Conservation (phyloP, 1,140 invertebrate genomes). For the Sogatella furcifera region DNA sequence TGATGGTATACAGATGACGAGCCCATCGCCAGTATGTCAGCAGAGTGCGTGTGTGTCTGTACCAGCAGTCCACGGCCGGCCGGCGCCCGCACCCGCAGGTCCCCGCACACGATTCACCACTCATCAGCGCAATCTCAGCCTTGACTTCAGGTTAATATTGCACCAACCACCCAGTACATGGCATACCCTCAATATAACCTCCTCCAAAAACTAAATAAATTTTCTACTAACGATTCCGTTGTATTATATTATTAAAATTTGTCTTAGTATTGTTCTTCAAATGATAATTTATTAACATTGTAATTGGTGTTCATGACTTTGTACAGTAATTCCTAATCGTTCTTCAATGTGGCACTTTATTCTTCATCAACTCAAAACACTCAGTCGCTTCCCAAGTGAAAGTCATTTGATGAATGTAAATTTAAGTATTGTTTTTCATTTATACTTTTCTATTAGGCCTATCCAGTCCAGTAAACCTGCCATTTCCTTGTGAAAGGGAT, state of each 20-base stretch:
- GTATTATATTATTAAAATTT: background rate
- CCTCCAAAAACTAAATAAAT: background rate
- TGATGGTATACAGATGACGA: conserved; percentile 1
- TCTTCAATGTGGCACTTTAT: no score
- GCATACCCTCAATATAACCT: background rate
- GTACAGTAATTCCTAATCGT: no score
- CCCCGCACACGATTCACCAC: conserved; percentile 48
- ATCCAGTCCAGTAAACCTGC: no score
- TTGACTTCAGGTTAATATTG: conserved; percentile 53
- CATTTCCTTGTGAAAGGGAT: no score
- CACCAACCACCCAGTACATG: background rate
- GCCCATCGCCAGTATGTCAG: conserved; percentile 14
- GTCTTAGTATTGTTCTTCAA: no score
- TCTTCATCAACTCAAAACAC: no score
- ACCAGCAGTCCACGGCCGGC: conserved; percentile 49
- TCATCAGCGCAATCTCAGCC: conserved; percentile 64
- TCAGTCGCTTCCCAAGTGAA: no score
- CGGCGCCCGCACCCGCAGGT: conserved; percentile 35
- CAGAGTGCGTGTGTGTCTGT: conserved; percentile 28
- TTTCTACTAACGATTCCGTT: background rate
- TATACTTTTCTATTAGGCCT: no score
- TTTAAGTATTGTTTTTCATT: no score
- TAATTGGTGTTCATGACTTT: no score
- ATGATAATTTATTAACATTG: no score
- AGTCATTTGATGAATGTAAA: no score